Base-by-base conservation (phyloP, 2,888 invertebrate genomes). In the Lymantria dispar region DNA sequence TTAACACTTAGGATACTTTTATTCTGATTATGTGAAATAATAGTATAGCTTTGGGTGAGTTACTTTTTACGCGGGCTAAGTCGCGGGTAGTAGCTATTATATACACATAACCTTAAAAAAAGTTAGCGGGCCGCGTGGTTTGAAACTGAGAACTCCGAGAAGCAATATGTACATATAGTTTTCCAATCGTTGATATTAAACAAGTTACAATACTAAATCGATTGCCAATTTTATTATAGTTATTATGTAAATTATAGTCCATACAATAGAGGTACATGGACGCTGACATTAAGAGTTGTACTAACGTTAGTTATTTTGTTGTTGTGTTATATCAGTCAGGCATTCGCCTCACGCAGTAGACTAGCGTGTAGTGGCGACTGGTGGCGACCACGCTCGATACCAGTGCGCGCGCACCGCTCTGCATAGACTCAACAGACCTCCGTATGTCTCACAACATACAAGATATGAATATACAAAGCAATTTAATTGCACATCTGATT, bases 321-420 rank as follows among this genome's bases (percentile, higher is more conserved):
- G 46, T 48, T 49, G 49, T 47, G 40, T 40, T 52, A 46, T 40
- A 45, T 43, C 53, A 48, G 14, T 45, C 29, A 54, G 56, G 55
- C 65, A 56, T 55, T 54, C 53, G 51, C 40, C 51, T 53, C 49
- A 47, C 38, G 48, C 47, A 43, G 61, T 48, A 53, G 49, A 12
- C 47, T 47, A 49, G 45, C 48, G 39, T 38, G 45, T 45, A 36
- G 45, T 50, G 36, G 45, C 48, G 38, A 43, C 41, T 44, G 22
- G 45, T 50, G 36, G 45, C 30, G 14, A 40, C 13, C 7, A 7
- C 40, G 40, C 15, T 40, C 40, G 29, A 86, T 86, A 85, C 56
- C 64, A 58, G 60, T 83, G 86, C 86, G 86, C 86, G 86, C 86
- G 85, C 85, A 85, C 51, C 68, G 58, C 68, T 56, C 72, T 70